Base-by-base conservation (phyloP, 2,797 vertebrate genomes). In the Zenarchopterus dispar region DNA sequence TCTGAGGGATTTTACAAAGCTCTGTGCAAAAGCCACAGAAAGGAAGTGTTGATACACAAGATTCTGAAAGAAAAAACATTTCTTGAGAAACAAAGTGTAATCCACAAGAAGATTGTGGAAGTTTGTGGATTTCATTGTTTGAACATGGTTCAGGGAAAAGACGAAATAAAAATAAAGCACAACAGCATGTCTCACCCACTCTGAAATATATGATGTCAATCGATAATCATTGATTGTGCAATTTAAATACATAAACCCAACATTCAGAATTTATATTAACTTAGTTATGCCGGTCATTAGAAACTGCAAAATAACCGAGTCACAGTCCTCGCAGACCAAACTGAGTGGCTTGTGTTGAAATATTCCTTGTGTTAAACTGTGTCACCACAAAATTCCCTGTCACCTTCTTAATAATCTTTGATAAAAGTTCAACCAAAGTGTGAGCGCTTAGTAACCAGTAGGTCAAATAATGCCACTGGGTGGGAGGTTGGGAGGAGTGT, bases 1-100 rank as follows among this genome's bases (percentile, higher is more conserved):
- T 48, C 23, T 63, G 61, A 33, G 62, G 69, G 45, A 64, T 15
- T 70, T 68, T 76, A 61, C 58, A 76, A 70, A 82, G 60, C 11
- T 39, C 13, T 39, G 13, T 15, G 11, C 36, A 39, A 39, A 39
- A 39, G 36, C 36, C 13, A 39, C 36, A 39, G 13, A 39, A 39
- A 15, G 15, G 13, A 43, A 54, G 31, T 61, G 18, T 78, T 47
- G 78, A 80, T 70, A 71, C 46, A 33, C 45, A 62, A 31, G 47
- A 33, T 56, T 59, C 52, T 36, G 53, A 26, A 53, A 73, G n/a
- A n/a, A 8, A 31, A 51, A 73, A 53, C 8, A 58, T 42, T 65
- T 67, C 42, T 59, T 66, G 26, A 56, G 53, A 67, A 58, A 19
- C 31, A 75, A 18, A 50, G 73, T 74, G 42, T 55, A 7, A 6